Conservation (phyloP, 1,140 invertebrate species). For the Drosophila repleta region DNA sequence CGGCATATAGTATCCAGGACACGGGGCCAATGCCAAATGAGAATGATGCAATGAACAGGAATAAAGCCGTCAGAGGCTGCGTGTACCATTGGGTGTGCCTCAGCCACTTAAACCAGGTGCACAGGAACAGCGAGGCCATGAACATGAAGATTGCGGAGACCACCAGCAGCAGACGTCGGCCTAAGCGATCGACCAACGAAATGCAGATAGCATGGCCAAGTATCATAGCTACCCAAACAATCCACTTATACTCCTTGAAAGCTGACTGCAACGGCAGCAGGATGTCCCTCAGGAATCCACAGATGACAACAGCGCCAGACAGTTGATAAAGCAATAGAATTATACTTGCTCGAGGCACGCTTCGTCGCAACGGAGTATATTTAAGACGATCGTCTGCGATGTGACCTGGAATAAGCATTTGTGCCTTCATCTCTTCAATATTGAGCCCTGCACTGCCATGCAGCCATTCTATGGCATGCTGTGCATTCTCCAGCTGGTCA, state of each 20-base stretch:
- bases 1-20: slow-evolving; percentile 2
- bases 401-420: background rate
- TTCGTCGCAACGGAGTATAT: background rate
- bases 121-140: background rate
- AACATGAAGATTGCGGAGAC: background rate
- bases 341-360: background rate
- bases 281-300: background rate
- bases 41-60: background rate
- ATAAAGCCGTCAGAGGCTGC: background rate
- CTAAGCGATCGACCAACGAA: slow-evolving; percentile 28
- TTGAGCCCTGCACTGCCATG: slow-evolving; percentile 87
- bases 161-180: slow-evolving; percentile 37
- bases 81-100: background rate
- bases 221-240: background rate
- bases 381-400: background rate
- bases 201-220: slow-evolving; percentile 27
- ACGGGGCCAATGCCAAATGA: slow-evolving; percentile 1
- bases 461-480: slow-evolving; percentile 87
- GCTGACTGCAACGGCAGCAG: background rate
- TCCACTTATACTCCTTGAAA: rapidly evolving
- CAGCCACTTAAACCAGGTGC: slow-evolving; percentile 1
- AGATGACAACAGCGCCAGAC: background rate
- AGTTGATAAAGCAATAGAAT: background rate
- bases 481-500: slow-evolving; percentile 86
- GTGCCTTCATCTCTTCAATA: slow-evolving; percentile 21